Evolutionary conservation across 2,797 vertebrate species (phyloP).

Genomic region (Trematomus bernacchii): DNA sequence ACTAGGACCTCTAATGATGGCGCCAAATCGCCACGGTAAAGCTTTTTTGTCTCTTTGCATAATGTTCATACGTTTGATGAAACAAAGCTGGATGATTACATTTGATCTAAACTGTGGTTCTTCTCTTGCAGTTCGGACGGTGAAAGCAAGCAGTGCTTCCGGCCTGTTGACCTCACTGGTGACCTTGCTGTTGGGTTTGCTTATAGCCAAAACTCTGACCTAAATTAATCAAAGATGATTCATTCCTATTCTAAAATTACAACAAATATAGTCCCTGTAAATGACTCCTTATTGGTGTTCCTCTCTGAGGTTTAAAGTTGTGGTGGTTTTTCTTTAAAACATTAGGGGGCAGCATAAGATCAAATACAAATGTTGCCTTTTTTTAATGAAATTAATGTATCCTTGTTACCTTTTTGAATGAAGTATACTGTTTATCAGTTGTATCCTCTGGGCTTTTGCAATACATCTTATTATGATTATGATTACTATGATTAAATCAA

Average conservation of each 20-base stretch:
- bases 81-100: background rate
- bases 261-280: no score
- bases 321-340: constrained; percentile 34
- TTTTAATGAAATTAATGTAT: background rate
- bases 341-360: constrained; percentile 54
- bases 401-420: background rate
- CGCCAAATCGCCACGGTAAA: background rate
- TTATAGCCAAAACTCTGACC: constrained; percentile 29
- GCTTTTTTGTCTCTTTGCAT: background rate
- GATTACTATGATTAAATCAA: background rate
- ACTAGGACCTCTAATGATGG: constrained; percentile 34
- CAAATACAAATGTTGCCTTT: background rate
- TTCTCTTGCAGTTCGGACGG: constrained; percentile 2
- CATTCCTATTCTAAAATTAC: background rate
- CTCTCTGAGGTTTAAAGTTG: background rate
- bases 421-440: background rate
- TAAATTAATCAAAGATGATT: constrained; percentile 1
- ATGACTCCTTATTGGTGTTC: background rate
- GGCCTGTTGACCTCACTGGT: constrained; percentile 9
- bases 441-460: background rate
- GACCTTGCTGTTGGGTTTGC: constrained; percentile 37
- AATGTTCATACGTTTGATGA: background rate
- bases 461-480: background rate
- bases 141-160: background rate
- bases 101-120: background rate